Base-by-base conservation (phyloP, 1,140 invertebrate species). In the Orius insidiosus region DNA sequence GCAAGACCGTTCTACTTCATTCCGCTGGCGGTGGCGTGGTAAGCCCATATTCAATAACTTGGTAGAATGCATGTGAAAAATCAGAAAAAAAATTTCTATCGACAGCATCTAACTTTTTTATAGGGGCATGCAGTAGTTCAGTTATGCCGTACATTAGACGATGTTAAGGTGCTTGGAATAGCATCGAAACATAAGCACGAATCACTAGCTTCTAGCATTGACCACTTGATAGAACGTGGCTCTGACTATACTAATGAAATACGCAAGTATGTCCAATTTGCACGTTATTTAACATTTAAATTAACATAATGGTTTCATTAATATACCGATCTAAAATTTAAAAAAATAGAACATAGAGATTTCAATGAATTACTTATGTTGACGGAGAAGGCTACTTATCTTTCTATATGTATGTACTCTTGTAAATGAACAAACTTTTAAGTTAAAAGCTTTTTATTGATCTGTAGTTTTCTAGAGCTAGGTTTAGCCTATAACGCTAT, bases 21-120 rank as follows among this genome's bases (percentile, higher is more conserved):
- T 87, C 83, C 14, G 82, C 82, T 54, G 85, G 82, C 36, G 86
- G 86, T 50, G 84, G 83, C 39, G 81, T 92, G 67, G 85, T 88
- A 71, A 84, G 83, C 79, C 8, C 9, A 15, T 10, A 11, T 10
- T 36, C 35, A 36, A 9, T 36, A 36, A 10, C 14, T 10, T 33
- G 32, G 32, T 6, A 41, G 3, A n/a, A 24, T 41, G 16, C 10
- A 41, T 41, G 39, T 5, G 3, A 41, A 41, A 39, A 39, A n/a
- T n/a, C n/a, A n/a, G 7, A 34, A 34, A 37, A 9, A 37, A 37
- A 9, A 37, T 11, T 37, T 13, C 35, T 3, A 3, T 5, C 14
- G 5, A 15, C 11, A 37, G 14, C n/a, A 37, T 13, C n/a, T 3
- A 14, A 16, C 18, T 13, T 5, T 32, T 24, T 66, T 68, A 50